Evolutionary conservation across 2,797 vertebrate genomes (phyloP).

Genomic region (Centropyge bicolor): DNA sequence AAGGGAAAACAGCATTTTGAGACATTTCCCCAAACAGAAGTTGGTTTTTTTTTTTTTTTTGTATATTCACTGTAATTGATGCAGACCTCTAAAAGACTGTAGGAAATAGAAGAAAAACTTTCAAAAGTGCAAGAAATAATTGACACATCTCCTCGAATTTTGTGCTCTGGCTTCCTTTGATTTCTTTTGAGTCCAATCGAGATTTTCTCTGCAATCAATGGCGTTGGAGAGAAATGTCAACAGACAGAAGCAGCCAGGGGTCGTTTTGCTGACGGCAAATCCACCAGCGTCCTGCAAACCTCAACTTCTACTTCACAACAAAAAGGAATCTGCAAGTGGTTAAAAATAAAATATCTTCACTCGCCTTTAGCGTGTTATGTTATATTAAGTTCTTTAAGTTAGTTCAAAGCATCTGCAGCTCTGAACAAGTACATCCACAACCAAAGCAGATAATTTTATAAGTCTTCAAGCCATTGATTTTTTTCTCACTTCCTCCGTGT

Average conservation of each 20-base stretch:
- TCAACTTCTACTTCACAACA: conserved; percentile 13
- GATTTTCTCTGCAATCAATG: conserved; percentile 3
- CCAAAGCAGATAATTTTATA: background rate
- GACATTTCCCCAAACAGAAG: conserved; percentile 6
- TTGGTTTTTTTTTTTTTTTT: conserved; percentile 2
- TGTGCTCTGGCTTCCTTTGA: background rate
- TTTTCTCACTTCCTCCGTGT: background rate
- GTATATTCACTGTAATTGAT: background rate
- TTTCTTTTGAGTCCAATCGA: background rate
- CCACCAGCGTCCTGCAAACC: background rate
- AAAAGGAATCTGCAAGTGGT: conserved; percentile 3
- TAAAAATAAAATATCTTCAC: conserved; percentile 18
- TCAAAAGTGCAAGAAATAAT: background rate
- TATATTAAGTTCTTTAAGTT: background rate
- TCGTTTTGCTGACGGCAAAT: conserved; percentile 28
- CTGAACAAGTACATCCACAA: background rate
- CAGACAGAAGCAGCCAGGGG: conserved; percentile 25
- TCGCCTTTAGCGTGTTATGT: background rate
- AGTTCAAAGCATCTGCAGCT: background rate
- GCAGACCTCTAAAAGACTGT: background rate
- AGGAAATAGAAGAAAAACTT: background rate
- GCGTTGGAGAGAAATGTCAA: conserved; percentile 17
- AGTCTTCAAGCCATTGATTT: background rate
- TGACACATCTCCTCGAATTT: conserved; percentile 12
- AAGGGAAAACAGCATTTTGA: conserved; percentile 5